Evolutionary conservation across 2,797 vertebrate genomes (phyloP), one percentile per base, ranked within the genome.

Genomic region (Enteromius fasciolatus): DNA sequence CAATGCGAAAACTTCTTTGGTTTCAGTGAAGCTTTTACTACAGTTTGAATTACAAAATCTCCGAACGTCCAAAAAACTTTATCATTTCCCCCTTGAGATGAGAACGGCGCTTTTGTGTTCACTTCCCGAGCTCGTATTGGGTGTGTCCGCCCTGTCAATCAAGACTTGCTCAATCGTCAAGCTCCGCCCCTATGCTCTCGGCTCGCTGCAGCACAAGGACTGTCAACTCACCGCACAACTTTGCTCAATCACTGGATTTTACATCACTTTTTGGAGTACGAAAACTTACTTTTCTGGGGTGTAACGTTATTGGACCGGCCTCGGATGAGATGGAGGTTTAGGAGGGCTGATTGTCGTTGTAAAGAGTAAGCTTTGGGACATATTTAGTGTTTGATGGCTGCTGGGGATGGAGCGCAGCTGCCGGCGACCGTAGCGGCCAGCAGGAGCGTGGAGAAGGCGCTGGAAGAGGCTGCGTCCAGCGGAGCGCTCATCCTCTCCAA

Each of bases 401-500:
- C 94, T 88, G 94, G 94, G 89, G 94, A 95, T 92, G 94, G 93
- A 91, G 91, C 94, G 89, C 95, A 94, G 89, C 94, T 95, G 86
- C 93, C 96, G 91, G 92, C 94, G 89, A 94, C 94, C 25, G 91
- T 95, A 79, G 95, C 95, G 85, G 96, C 94, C 76, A 96, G 95
- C 89, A 93, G 95, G 80, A 96, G 94, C 89, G 96, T 97, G 85
- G 97, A 97, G 90, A 96, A 97, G 75, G 96, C 96, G 87, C 91
- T 97, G 23, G 97, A 97, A 88, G 97, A 98, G 91, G 96, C 97
- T 36, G 95, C 95, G 12, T 93, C 94, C 6, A 96, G 96, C 83
- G 97, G 97, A 36, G 95, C 94, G n/a, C 94, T 98, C 68, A 95
- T 96, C 92, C 85, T 98, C 73, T 94, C 96, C 50, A 96, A 95